Base-by-base conservation (phyloP, 2,888 invertebrate genomes). In the Drosophila austrosaltans region DNA sequence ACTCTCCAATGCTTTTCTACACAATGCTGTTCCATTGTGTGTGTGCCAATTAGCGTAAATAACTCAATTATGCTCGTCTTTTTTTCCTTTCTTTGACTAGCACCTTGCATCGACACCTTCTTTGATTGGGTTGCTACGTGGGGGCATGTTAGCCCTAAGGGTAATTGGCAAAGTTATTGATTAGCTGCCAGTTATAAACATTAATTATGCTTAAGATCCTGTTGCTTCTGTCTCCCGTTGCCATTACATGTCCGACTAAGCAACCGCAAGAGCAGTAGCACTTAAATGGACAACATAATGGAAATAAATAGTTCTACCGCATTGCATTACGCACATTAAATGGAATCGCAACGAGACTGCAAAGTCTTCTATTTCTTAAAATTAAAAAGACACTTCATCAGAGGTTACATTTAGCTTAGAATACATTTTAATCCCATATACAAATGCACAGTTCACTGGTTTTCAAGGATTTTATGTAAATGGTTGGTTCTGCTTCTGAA, bases 21-120 rank as follows among this genome's bases (percentile, higher is more conserved):
- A n/a, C 8, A 36, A n/a, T 48, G 39, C 8, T 28, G 12, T 16
- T 22, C 1, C 20, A 25, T 4, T 22, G 5, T 54, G 2, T 71
- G 58, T 67, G 59, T 56, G 65, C 73, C 77, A 83, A 83, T 83
- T 83, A 87, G 82, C 66, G 77, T 77, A 84, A 79, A 84, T 83
- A 84, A 83, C 83, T 83, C 82, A 83, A 87, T 83, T 83, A 83
- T 84, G 68, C 44, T 72, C 54, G 48, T 30, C 25, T 64, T 62
- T 66, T 66, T 44, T 30, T 42, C 12, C 40, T 57, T 12, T 20
- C 39, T n/a, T 25, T 36, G 44, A 10, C 36, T 16, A 44, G 56
- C 64, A 60, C 64, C 69, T 69, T 58, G 67, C 78, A 76, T 78
- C 71, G 78, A 82, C 82, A 82, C 84, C 79, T 79, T 76, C 69